Evolutionary conservation across 2,797 vertebrate genomes (phyloP).

Genomic region (Macroramphosus scolopax): DNA sequence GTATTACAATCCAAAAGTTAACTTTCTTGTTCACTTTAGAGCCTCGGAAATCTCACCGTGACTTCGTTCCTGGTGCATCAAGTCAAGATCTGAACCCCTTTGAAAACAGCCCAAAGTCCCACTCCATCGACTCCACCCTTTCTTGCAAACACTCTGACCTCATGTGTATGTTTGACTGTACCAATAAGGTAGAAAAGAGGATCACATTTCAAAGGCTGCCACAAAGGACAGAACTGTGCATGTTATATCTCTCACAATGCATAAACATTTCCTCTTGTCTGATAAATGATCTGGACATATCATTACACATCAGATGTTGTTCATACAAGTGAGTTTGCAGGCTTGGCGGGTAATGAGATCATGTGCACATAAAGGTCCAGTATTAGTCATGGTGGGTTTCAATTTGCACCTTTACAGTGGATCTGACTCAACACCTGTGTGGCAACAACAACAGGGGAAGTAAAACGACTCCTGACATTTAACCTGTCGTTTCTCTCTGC

Average conservation of each 20-base stretch:
- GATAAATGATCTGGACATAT: no score
- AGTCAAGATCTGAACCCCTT: constrained; percentile 26
- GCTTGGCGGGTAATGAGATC: neutral
- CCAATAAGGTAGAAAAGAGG: constrained; percentile 10
- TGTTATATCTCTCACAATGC: no score
- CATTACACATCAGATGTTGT: neutral
- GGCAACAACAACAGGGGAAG: constrained; percentile 5
- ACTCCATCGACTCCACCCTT: constrained; percentile 58
- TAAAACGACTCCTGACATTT: constrained; percentile 10
- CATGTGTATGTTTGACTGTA: neutral
- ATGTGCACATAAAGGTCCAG: neutral
- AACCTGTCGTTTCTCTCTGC: neutral
- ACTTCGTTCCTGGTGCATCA: constrained; percentile 15
- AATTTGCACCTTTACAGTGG: constrained; percentile 26
- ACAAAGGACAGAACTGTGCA: no score
- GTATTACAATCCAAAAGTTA: no score
- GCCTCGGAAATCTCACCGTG: constrained; percentile 9
- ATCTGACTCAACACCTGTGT: constrained; percentile 30
- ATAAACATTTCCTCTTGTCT: no score
- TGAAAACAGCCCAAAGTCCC: constrained; percentile 5
- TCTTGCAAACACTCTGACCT: constrained; percentile 14
- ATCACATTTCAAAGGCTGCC: constrained; percentile 3
- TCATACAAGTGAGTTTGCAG: neutral
- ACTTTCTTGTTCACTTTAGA: neutral
- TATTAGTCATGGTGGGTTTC: constrained; percentile 32